These are phyloP conservation scores for Chaenocephalus aceratus DNA, from an alignment of 2,113 vertebrate species.

Conservation along the genomic window DNA sequence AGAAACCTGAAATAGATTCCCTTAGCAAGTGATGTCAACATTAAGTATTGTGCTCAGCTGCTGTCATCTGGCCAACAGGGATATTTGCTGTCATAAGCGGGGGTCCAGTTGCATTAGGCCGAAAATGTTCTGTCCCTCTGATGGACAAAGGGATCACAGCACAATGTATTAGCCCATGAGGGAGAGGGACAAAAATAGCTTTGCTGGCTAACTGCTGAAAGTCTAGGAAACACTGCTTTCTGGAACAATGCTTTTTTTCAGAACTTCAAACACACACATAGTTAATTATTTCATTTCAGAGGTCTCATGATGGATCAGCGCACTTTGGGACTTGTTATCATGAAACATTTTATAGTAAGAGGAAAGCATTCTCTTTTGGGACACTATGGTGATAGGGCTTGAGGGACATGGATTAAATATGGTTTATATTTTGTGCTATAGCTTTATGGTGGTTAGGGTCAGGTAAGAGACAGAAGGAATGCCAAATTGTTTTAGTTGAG, in stretches of 20 bases:
- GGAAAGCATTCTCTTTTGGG: conserved; percentile 16
- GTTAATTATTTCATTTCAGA: conserved; percentile 14
- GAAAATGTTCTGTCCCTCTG: conserved; percentile 74
- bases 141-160: conserved; percentile 80
- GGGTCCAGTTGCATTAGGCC: conserved; percentile 80
- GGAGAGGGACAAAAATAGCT: conserved; percentile 69
- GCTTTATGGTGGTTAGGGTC: conserved; percentile 14
- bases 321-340: conserved; percentile 11
- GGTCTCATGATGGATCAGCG: conserved; percentile 7
- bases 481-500: conserved; percentile 16
- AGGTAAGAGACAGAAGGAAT: conserved; percentile 27
- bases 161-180: conserved; percentile 58
- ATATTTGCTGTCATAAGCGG: conserved; percentile 78
- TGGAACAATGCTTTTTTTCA: conserved; percentile 21
- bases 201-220: conserved; percentile 45
- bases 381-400: conserved; percentile 29
- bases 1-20: conserved; percentile 84
- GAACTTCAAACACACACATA: conserved; percentile 22
- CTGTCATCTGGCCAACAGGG: conserved; percentile 74
- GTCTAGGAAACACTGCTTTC: conserved; percentile 50
- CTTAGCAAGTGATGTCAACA: conserved; percentile 79
- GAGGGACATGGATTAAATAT: conserved; percentile 49
- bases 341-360: conserved; percentile 17
- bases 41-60: conserved; percentile 87
- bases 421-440: conserved; percentile 12